Conservation (phyloP, 2,113 vertebrate genomes). For the Bubalus kerabau region DNA sequence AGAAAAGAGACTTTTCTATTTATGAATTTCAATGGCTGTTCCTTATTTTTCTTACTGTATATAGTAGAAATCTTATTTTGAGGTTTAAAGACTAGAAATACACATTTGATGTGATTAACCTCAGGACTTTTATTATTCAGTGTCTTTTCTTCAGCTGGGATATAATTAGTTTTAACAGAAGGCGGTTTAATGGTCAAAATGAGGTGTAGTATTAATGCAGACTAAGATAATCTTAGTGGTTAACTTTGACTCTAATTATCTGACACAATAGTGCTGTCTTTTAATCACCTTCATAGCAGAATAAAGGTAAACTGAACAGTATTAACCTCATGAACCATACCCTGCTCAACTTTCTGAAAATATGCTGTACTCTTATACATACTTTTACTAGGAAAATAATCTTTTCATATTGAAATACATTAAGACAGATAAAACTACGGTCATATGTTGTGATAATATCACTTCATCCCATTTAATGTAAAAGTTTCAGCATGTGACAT, state of each 20-base stretch:
- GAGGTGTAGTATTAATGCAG: neutral
- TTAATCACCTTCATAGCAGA: conserved; percentile 11
- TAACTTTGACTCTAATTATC: neutral
- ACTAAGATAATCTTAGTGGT: neutral
- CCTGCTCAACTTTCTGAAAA: neutral
- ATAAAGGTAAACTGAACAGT: neutral
- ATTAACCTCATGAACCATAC: neutral
- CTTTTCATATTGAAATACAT: conserved; percentile 4
- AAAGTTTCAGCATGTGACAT: neutral
- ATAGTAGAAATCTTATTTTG: neutral
- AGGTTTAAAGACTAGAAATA: conserved; percentile 24
- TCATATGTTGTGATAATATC: neutral
- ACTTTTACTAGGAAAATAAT: conserved; percentile 7
- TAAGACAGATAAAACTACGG: neutral
- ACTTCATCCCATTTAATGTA: neutral
- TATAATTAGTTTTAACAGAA: conserved; percentile 37
- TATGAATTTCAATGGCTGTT: neutral
- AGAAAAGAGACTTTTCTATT: neutral
- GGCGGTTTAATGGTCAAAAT: conserved; percentile 7
- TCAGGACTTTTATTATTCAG: conserved; percentile 11
- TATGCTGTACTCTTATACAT: neutral
- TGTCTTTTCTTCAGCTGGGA: neutral
- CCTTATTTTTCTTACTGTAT: neutral
- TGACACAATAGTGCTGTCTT: neutral
- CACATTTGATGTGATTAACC: conserved; percentile 16